Base-by-base conservation (phyloP, 2,888 invertebrate species). In the Apotomis capreana region DNA sequence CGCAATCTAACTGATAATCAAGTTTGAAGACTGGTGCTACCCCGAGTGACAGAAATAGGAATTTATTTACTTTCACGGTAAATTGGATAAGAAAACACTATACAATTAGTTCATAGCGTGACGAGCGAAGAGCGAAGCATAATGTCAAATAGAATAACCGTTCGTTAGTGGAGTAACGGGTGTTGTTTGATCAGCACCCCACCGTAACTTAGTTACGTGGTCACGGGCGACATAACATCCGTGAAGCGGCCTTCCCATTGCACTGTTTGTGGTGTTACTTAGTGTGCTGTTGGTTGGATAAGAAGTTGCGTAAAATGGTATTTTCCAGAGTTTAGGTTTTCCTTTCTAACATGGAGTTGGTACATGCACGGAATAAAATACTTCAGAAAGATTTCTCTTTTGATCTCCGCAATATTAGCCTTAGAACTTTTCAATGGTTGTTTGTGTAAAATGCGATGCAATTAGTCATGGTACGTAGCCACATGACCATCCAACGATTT, bases 201-300 rank as follows among this genome's bases (percentile, higher is more conserved):
- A 69, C 68, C 55, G 64, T 44, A 13, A 62, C 55, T 40, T 26
- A 26, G 40, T 40, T 40, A 46, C 37, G 52, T 65, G 55, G 74
- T 75, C 74, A 77, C 73, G 75, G 71, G 73, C 73, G 76, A 74
- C 70, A 74, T 75, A 76, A 76, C 73, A 70, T 73, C 63, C 73
- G 68, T 57, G 61, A 69, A 44, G 51, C 68, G 68, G 72, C 72
- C 72, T 72, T 61, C 63, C 75, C 70, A 75, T 76, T 49, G 69
- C 65, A 62, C 69, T 70, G 70, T 72, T 72, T 72, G 70, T 70
- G 69, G 64, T 68, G 26, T 26, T 26, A 26, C 26, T 26, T 26
- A 26, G 2, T 26, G 52, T 46, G 68, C 61, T 68, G 74, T 71
- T 71, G 65, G 72, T 71, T 71, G 65, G 72, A 51, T 69, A 74